Base-by-base conservation (phyloP, 2,888 invertebrate genomes). In the Cerastis rubricosa region DNA sequence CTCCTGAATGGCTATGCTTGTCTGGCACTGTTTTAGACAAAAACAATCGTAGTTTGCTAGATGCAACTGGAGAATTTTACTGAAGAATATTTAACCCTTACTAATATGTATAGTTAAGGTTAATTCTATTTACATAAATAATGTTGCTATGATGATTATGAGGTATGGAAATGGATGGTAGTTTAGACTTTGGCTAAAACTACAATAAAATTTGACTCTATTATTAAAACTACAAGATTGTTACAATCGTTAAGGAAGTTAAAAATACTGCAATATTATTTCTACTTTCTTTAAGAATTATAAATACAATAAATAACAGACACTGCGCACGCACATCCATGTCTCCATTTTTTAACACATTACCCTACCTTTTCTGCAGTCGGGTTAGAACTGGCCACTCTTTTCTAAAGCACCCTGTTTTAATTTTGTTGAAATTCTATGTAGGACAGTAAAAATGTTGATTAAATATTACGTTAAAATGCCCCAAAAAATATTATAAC, bases 101-200 rank as follows among this genome's bases (percentile, higher is more conserved):
- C 14, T 29, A 54, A 49, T 29, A n/a, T n/a, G n/a, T n/a, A 43
- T 74, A n/a, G 25, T 25, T 74, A 40, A 59, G 6, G 29, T 12
- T 80, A 19, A 57, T 45, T 65, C 49, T 80, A 81, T 81, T 76
- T 81, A 79, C 61, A 76, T 81, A 76, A 47, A 66, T 78, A 74
- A 61, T 66, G 45, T 35, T 67, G 29, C 29, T 66, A 63, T 74
- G 40, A 47, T 47, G 43, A 81, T 63, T 6, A 54, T 81, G 79
- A 79, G 79, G 81, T 81, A 76, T 75, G 54, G 11, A 78, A 17
- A 47, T 49, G 17, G 22, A 81, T 47, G 12, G 65, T 79, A 49
- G 47, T 63, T 61, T 49, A 54, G 22, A 63, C 67, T 22, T 61
- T 61, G 6, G 14, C 40, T 75, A 76, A 22, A 57, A 57, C 54